Base-by-base conservation (phyloP, 2,113 vertebrate genomes). In the Pteropus alecto region DNA sequence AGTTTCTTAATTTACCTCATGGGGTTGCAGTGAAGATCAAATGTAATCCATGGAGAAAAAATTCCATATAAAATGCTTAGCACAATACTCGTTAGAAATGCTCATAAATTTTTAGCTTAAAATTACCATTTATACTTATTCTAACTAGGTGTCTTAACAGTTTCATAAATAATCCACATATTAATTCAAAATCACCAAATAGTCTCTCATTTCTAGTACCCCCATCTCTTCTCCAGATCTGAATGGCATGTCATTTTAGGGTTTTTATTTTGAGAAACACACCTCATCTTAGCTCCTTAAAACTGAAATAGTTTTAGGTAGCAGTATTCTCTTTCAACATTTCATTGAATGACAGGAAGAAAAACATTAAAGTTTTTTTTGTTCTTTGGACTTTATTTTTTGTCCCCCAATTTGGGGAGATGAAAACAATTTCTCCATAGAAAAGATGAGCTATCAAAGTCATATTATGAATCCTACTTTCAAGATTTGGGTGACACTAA, bases 361-460 rank as follows among this genome's bases (percentile, higher is more conserved):
- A 84, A 56, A 73, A 67, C 35, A 71, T 60, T 71, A 58, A 90
- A 81, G 51, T 30, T 8, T 3, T 68, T 68, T 79, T 13, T 84
- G 38, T 93, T 93, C 30, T 6, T 90, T 85, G 4, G 6, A 43
- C 51, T 76, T 83, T 5, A 24, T 86, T 70, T 92, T 87, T 65
- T 41, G 16, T 77, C 30, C 35, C 65, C 24, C 71, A 70, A 41
- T 74, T 90, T 96, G 26, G 18, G n/a, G 70, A 87, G 18, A 79
- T 58, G 24, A 67, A 95, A 92, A 95, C 51, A 73, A 84, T 70
- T n/a, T 58, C 61, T 84, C 21, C 70, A 26, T 77, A 92, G 92
- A 65, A 83, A 90, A 95, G 58, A n/a, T 93, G 70, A 90, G 41
- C 68, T 77, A 28, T n/a, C 35, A 38, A 67, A 77, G 19, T 93